Evolutionary conservation across 2,113 vertebrate genomes (phyloP), one percentile per base, ranked within the genome.

Genomic region (Oenanthe oenanthe): DNA sequence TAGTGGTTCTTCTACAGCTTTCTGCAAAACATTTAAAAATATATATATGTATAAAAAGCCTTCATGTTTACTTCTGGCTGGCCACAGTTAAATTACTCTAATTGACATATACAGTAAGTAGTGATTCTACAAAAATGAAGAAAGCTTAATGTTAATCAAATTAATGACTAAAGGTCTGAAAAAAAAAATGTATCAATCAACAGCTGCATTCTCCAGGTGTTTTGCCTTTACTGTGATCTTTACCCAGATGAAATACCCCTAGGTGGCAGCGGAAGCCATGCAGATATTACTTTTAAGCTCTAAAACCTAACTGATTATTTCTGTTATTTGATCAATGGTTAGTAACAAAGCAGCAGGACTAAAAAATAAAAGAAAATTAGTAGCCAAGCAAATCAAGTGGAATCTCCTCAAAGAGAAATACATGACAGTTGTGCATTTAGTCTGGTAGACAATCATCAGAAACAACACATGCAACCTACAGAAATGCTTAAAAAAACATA

Each of bases 1-100:
- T 98, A 98, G 98, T 96, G 98, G 98, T 97, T 98, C 98, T 97
- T 98, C 98, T 97, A 98, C 98, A 97, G 98, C 96, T 98, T 98
- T 98, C 98, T 98, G 98, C 93, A 98, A 98, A 98, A 98, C 97
- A 98, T 98, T 98, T 98, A 98, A 98, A 98, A 98, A 97, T 86
- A 97, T 85, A 97, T 96, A 93, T 96, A 97, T 96, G 90, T 95
- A 96, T 93, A 96, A 97, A 97, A 97, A 96, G 95, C 95, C 95
- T 97, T 97, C 88, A 84, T 96, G 95, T 93, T 96, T 97, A 97
- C 88, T 95, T 94, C 77, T 97, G 95, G 78, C 84, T 87, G 74
- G 95, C 97, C 95, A 96, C 91, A 97, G 89, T 98, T 96, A 97
- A 97, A 97, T 96, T 95, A 97, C 95, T 94, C 94, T 96, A 97